Evolutionary conservation across 2,888 invertebrate species (phyloP), one percentile per base, ranked within the genome.

Genomic region (Limnephilus auricula): DNA sequence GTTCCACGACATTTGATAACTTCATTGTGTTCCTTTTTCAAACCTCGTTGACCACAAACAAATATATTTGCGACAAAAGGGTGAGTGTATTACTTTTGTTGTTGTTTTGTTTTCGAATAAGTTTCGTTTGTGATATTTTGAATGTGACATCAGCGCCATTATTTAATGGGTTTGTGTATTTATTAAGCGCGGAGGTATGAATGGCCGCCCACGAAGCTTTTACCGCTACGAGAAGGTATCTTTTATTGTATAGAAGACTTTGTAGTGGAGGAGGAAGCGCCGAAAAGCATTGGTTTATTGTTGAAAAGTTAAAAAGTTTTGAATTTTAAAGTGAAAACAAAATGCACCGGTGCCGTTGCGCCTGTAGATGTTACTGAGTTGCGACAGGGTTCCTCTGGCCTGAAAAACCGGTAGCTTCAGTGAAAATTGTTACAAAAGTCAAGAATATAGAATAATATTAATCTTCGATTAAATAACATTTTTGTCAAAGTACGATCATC

Each of bases 111-210:
- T 45, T 85, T 85, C 85, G 40, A 85, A 40, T 45, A 37, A n/a
- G 85, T 45, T 85, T 65, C 25, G 50, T n/a, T 65, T 65, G 50
- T n/a, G 4, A n/a, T 84, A 37, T 84, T 84, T 34, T 40, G 2
- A 37, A 85, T 40, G 85, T 85, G 85, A 85, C 85, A 40, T 85
- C 37, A 85, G 30, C 85, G 85, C 85, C 85, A 85, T 85, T 85
- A 85, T 85, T 40, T 40, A 40, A 45, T 65, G 45, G 85, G n/a
- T 45, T 37, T 85, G 85, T 85, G 85, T 65, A 65, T 85, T 45
- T 45, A 85, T 45, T 85, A 85, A 13, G n/a, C 45, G 85, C 34
- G 34, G 32, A 82, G 34, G 82, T 40, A 25, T 85, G 85, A 85
- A 85, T 85, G 85, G 45, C 40, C 85, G 85, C 85, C 85, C 85